Evolutionary conservation across 2,888 invertebrate genomes (phyloP).

Genomic region (Melanotus villosus): DNA sequence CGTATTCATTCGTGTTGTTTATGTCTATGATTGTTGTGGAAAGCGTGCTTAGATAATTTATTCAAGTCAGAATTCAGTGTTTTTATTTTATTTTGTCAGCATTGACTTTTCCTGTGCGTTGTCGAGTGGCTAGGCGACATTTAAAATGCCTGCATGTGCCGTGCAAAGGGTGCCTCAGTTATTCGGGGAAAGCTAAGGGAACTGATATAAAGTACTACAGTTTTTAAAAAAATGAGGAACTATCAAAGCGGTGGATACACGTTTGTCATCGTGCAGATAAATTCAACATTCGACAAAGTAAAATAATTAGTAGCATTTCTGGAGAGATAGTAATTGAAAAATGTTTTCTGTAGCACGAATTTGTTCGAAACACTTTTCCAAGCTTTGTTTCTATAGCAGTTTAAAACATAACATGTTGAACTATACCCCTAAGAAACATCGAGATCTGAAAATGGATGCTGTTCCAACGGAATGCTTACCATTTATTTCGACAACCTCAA

Average conservation of each 20-base stretch:
- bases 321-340: neutral
- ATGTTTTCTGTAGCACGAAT: neutral
- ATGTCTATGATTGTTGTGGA: neutral
- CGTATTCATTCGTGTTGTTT: neutral
- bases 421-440: neutral
- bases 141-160: conserved; percentile 32
- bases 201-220: conserved; percentile 23
- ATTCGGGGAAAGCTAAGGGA: conserved; percentile 25
- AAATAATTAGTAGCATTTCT: neutral
- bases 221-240: conserved; percentile 28
- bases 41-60: neutral
- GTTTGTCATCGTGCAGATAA: conserved; percentile 29
- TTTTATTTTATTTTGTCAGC: neutral
- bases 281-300: conserved; percentile 28
- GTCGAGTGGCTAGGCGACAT: neutral
- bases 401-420: conserved; percentile 3
- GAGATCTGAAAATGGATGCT: conserved; percentile 1
- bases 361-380: neutral
- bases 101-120: neutral
- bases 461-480: conserved; percentile 6
- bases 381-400: neutral
- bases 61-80: neutral
- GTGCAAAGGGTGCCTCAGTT: conserved; percentile 15
- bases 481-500: neutral
- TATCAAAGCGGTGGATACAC: conserved; percentile 19